Percentiles rank a stretch among this genome's conserved stretches.
phyloP scores from a whole-genome alignment of 2,888 invertebrate species.

The Dascillus cervinus region DNA sequence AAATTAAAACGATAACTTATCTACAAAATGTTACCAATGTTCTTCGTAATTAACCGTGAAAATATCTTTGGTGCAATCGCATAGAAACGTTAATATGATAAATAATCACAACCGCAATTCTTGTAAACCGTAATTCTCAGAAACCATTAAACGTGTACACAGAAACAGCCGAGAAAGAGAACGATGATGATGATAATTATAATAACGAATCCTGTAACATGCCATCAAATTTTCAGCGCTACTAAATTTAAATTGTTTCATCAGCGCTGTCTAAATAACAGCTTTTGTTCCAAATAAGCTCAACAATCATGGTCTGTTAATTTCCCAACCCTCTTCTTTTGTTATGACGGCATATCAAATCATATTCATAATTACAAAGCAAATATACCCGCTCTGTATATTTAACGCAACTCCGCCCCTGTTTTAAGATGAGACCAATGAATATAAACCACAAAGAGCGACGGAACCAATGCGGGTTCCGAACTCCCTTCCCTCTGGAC shows the following conservation, averaged over 20 bases:
- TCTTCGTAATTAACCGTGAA: too few relatives aligned
- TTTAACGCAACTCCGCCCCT: slow-evolving; percentile 23
- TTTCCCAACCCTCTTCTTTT: slow-evolving; percentile 39
- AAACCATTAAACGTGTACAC: too few relatives aligned
- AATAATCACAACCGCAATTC: too few relatives aligned
- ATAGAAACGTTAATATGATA: too few relatives aligned
- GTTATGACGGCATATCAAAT: slow-evolving; percentile 41
- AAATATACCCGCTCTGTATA: slow-evolving; percentile 31
- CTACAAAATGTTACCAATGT: too few relatives aligned
- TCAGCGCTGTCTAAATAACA: slow-evolving; percentile 37
- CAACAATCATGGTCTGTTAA: slow-evolving; percentile 41
- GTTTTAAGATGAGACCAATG: slow-evolving; percentile 16
- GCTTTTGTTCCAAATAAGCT: slow-evolving; percentile 38
- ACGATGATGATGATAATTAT: too few relatives aligned
- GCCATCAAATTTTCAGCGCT: slow-evolving; percentile 14
- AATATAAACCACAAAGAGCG: slow-evolving; percentile 12
- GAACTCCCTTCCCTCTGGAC: slow-evolving; percentile 20
- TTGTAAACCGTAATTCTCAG: too few relatives aligned
- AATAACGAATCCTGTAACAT: too few relatives aligned
- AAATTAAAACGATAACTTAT: too few relatives aligned
- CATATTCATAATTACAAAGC: slow-evolving; percentile 46
- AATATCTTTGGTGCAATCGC: too few relatives aligned
- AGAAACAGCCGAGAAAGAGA: too few relatives aligned
- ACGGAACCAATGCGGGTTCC: slow-evolving; percentile 23
- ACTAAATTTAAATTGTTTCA: slow-evolving; percentile 42